phyloP scores from a whole-genome alignment of 2,888 invertebrate genomes.

The Chromoteleia sp. region DNA sequence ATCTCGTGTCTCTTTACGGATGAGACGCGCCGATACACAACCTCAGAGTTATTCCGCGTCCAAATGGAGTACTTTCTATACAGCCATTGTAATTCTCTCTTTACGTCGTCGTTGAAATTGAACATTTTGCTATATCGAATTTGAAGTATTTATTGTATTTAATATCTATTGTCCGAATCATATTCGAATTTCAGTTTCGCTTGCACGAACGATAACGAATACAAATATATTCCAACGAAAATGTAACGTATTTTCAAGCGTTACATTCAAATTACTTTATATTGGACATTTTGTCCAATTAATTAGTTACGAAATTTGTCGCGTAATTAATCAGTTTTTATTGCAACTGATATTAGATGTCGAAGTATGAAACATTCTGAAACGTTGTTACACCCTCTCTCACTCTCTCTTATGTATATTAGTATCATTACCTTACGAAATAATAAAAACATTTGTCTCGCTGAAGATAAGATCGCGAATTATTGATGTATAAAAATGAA shows the following conservation, averaged over 20 bases:
- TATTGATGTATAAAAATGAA: conserved; percentile 61
- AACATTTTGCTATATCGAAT: conserved; percentile 20
- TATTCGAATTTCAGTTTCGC: conserved; percentile 12
- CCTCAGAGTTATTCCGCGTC: conserved; percentile 23
- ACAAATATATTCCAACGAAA: too few species aligned
- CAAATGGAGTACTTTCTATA: conserved; percentile 36
- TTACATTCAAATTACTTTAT: too few species aligned
- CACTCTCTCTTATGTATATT: too few species aligned
- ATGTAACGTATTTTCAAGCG: too few species aligned
- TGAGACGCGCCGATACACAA: conserved; percentile 45
- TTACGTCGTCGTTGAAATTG: conserved; percentile 9
- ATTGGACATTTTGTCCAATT: too few species aligned
- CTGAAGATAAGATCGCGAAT: conserved; percentile 42
- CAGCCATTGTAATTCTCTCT: conserved; percentile 19
- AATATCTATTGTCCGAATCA: neutral
- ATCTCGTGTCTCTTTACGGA: conserved; percentile 48
- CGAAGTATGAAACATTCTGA: too few species aligned
- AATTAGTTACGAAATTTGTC: too few species aligned
- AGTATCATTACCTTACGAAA: too few species aligned
- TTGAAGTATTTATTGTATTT: conserved; percentile 39
- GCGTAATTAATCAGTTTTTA: too few species aligned
- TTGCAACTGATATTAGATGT: too few species aligned
- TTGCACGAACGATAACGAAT: neutral
- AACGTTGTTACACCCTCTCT: too few species aligned
- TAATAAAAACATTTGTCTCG: conserved; percentile 6